Conservation (phyloP, 2,113 vertebrate species). For the Grammomys dolichurus region DNA sequence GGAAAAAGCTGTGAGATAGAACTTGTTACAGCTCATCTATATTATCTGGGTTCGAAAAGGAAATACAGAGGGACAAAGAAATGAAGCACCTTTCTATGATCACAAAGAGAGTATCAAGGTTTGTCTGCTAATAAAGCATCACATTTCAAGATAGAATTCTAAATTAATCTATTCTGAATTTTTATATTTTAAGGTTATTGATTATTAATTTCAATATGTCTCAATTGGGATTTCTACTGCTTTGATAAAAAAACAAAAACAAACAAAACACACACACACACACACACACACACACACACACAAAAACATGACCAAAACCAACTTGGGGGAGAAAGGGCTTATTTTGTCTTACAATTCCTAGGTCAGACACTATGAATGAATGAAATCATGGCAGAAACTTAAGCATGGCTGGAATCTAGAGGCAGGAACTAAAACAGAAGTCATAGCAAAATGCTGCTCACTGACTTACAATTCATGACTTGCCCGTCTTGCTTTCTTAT, state of each 20-base stretch:
- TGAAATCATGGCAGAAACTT: background rate
- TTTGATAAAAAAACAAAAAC: background rate
- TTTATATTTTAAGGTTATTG: background rate
- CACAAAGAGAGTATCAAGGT: background rate
- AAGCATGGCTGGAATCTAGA: background rate
- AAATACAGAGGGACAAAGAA: constrained; percentile 11
- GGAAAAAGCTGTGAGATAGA: background rate
- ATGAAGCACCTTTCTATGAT: background rate
- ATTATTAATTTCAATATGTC: background rate
- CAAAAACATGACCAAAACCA: background rate
- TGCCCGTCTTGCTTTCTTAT: background rate
- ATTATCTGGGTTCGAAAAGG: background rate
- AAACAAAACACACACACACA: no score
- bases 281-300: no score
- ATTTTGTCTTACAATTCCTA: background rate
- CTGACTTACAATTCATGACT: background rate
- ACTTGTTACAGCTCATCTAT: background rate
- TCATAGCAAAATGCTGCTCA: background rate
- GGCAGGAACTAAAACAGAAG: background rate
- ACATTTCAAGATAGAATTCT: background rate
- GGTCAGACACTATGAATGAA: background rate
- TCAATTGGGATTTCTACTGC: background rate
- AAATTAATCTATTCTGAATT: background rate
- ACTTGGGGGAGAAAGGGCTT: background rate
- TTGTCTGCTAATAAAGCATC: background rate